Evolutionary conservation across 2,888 invertebrate species (phyloP), one percentile per base, ranked within the genome.

Genomic region (Eupithecia subumbrata): DNA sequence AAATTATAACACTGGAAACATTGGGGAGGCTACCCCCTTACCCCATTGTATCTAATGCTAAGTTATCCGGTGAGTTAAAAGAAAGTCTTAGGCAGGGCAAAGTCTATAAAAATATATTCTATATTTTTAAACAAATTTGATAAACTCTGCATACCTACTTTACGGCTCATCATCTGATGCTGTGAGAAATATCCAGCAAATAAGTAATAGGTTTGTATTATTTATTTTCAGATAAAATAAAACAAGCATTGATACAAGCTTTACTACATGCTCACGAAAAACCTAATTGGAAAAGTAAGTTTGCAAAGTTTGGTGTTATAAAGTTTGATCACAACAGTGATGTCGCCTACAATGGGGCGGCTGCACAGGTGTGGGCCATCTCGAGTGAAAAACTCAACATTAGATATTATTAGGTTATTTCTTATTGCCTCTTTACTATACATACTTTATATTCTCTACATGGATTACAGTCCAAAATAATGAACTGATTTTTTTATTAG

Each of bases 1-100:
- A 96, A 70, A 91, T 96, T 64, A 90, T 91, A 69, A 93, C 95
- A 14, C 88, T 97, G 81, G 95, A 95, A 79, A 96, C 96, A 40
- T 89, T 96, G 82, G 97, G 97, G 30, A 96, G 96, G 25, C 88
- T 97, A 63, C 96, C 97, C 2, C 96, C 96, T 0, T 96, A 97
- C 83, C 96, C 96, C 2, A 92, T 97, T 66, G 95, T 97, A 69
- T 92, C 96, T 74, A 96, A 96, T 84, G 88, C 93, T 30, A 94
- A 94, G 76, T 84, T 97, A 74, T 82, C 95, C 88, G 95, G 97
- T 97, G 48, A 25, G 37, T 45, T n/a, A 72, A 60, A 22, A 70
- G 22, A 18, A 16, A 45, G 1, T 70, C 2, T 56, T 70, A 70
- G 37, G 30, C 12, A 40, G 12, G 2, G 16, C 37, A 34, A 5